Percentiles rank a stretch among this genome's conserved stretches.
Conservation (phyloP, 2,888 invertebrate genomes). For the Cataglyphis rosenhaueri region DNA sequence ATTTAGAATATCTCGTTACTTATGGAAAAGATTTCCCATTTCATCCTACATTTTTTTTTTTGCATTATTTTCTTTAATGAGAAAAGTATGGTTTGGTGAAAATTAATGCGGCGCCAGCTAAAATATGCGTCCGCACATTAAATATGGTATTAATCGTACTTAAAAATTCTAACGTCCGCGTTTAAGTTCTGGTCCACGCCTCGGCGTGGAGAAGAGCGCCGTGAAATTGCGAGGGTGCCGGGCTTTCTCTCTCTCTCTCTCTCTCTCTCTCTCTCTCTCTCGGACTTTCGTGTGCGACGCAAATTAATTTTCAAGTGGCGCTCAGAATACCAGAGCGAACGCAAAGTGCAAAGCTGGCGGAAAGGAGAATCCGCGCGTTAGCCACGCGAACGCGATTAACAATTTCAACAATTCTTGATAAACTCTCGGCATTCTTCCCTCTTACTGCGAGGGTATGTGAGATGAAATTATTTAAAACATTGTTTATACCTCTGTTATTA, state of each 20-base stretch:
- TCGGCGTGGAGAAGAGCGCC: background rate
- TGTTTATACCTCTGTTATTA: background rate
- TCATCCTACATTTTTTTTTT: background rate
- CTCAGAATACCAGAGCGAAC: conserved; percentile 40
- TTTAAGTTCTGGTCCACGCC: conserved; percentile 38
- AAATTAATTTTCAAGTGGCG: conserved; percentile 53
- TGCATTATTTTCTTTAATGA: conserved; percentile 5
- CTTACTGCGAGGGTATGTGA: too few species aligned
- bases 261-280: background rate
- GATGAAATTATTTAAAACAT: background rate
- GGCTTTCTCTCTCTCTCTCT: background rate
- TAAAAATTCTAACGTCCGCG: conserved; percentile 46
- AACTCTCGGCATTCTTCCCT: conserved; percentile 8
- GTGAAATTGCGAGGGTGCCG: conserved; percentile 29
- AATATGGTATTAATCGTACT: conserved; percentile 34
- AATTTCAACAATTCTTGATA: conserved; percentile 44
- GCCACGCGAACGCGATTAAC: conserved; percentile 43
- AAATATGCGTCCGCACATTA: conserved; percentile 18
- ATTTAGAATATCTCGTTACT: background rate
- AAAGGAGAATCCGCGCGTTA: conserved; percentile 37
- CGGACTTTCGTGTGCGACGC: conserved; percentile 48
- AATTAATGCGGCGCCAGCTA: background rate
- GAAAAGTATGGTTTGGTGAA: conserved; percentile 6
- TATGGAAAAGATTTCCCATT: background rate
- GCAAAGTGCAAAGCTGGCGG: conserved; percentile 24